phyloP scores from a whole-genome alignment of 2,888 invertebrate genomes.

The Cosmia pyralina region DNA sequence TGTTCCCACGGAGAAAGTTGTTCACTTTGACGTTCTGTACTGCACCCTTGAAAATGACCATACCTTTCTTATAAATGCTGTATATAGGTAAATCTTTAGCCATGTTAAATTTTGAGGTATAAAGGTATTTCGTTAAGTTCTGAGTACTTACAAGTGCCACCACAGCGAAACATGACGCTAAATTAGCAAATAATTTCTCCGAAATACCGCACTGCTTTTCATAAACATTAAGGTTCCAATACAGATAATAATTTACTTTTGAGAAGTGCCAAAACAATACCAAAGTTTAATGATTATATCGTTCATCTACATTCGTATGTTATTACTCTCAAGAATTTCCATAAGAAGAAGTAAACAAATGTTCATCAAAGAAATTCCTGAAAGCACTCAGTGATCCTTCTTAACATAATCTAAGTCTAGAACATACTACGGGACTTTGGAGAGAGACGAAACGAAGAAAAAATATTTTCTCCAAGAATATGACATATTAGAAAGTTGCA shows the following conservation, averaged over 20 bases:
- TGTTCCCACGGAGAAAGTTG: no score
- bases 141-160: background rate
- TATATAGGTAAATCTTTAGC: background rate
- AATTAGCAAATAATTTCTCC: background rate
- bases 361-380: slow-evolving; percentile 30
- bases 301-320: background rate
- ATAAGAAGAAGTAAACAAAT: slow-evolving; percentile 27
- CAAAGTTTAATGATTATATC: background rate
- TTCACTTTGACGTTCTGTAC: no score
- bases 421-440: slow-evolving; percentile 31
- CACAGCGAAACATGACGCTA: background rate
- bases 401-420: slow-evolving; percentile 50
- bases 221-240: background rate
- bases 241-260: background rate
- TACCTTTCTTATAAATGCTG: no score
- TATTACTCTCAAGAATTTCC: slow-evolving; percentile 16
- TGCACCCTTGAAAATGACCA: no score
- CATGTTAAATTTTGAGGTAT: background rate
- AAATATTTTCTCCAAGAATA: slow-evolving; percentile 47
- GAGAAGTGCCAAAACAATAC: background rate
- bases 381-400: slow-evolving; percentile 34
- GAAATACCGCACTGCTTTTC: background rate
- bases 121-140: background rate
- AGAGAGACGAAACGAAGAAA: slow-evolving; percentile 30
- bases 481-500: slow-evolving; percentile 65